Base-by-base conservation (phyloP, 2,888 invertebrate species). In the Dromius quadrimaculatus region DNA sequence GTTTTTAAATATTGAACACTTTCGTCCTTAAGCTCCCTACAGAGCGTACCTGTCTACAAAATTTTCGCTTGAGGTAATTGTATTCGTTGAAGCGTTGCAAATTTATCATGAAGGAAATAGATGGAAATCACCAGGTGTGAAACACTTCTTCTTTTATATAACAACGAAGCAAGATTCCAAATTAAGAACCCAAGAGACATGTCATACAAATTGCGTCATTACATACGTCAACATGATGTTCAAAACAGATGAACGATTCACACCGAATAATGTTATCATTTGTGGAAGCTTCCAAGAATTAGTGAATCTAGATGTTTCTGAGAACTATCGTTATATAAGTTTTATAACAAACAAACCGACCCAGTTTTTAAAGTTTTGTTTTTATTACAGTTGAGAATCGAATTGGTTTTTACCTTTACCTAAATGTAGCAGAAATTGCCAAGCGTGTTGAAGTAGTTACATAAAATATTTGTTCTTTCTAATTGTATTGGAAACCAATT, bases 161-260 rank as follows among this genome's bases (percentile, higher is more conserved):
- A 15, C 28, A 28, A 54, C 8, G 50, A 28, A 54, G 28, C 11
- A 54, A 11, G 28, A 2, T 13, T 54, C 50, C 28, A 54, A 54
- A 54, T 54, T 54, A 54, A 54, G 23, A 54, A 28, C 50, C 28
- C 15, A 15, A 2, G 23, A 54, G 50, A 54, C 11, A 28, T 28
- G 28, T n/a, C n/a, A n/a, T n/a, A n/a, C n/a, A n/a, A n/a, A n/a
- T n/a, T 28, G 50, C 28, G 15, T 28, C 13, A 54, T 54, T 54
- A 28, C 28, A 54, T 32, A 28, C 28, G 50, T 54, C 28, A 54
- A 54, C 50, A 28, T 13, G 9, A 28, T 54, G 23, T 15, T 41
- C 50, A 54, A 54, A 41, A 54, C 28, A 54, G 28, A 15, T 5
- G 32, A 23, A 28, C 28, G 11, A 38, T 38, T 38, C 38, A 13